These are phyloP conservation scores for Arbacia lixula DNA, from an alignment of 53 echinoderm and acorn worm species.

Conservation along the genomic window DNA sequence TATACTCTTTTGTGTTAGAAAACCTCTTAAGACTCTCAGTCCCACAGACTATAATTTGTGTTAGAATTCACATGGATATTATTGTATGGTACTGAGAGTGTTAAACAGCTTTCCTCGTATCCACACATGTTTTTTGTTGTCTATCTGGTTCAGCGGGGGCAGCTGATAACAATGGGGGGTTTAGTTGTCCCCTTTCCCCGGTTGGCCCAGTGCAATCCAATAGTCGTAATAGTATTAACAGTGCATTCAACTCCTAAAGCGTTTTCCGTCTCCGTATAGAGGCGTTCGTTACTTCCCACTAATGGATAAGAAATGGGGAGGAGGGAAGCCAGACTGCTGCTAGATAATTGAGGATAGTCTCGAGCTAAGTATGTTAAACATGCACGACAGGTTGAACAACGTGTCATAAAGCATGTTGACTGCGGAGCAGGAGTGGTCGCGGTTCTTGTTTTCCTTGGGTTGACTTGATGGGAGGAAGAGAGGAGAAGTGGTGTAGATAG, in stretches of 20 bases:
- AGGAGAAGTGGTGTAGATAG: constrained; percentile 3
- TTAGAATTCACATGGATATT: no score
- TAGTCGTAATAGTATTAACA: constrained; percentile 54
- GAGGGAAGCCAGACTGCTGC: constrained; percentile 31
- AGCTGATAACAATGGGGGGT: constrained; percentile 32
- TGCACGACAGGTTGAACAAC: constrained; percentile 14
- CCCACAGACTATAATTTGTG: no score
- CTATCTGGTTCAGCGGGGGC: neutral
- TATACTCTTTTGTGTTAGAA: no score
- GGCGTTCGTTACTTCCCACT: constrained; percentile 25
- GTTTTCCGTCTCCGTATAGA: constrained; percentile 13
- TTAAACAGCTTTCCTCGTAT: no score
- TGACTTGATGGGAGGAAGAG: constrained; percentile 12
- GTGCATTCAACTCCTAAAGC: constrained; percentile 52
- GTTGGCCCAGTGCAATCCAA: neutral
- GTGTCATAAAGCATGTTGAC: constrained; percentile 21
- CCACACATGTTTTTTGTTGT: no score
- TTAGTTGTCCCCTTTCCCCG: constrained; percentile 25
- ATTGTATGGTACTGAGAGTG: no score
- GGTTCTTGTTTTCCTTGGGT: constrained; percentile 5
- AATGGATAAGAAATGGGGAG: neutral
- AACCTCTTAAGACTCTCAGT: no score
- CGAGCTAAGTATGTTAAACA: constrained; percentile 31
- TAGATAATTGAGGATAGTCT: neutral
- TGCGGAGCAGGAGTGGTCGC: neutral